Conservation (phyloP, 2,113 vertebrate species). For the Glareola pratincola region DNA sequence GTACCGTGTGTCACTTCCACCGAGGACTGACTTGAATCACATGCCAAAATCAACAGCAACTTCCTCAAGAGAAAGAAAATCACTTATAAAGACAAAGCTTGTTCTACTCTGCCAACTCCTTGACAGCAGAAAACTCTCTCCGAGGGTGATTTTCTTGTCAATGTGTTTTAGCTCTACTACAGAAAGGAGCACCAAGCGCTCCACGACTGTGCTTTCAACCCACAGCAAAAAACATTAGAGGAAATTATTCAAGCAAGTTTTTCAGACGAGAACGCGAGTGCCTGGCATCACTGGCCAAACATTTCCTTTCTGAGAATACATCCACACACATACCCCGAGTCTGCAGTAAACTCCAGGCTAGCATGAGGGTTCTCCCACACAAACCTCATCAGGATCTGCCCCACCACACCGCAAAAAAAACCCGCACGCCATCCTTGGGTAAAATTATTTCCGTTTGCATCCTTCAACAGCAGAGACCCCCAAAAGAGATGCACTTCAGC, state of each 20-base stretch:
- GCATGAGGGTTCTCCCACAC: neutral
- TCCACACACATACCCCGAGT: rapidly evolving
- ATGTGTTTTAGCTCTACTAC: neutral
- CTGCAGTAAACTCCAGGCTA: neutral
- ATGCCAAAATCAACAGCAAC: neutral
- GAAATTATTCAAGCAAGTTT: neutral
- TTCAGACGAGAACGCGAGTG: rapidly evolving
- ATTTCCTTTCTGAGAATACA: neutral
- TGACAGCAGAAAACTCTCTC: neutral
- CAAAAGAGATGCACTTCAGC: neutral
- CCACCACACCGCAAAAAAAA: neutral
- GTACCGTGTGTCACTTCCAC: rapidly evolving
- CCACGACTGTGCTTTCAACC: neutral
- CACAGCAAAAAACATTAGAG: neutral
- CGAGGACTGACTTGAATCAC: rapidly evolving
- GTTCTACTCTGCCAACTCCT: neutral
- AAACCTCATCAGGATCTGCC: neutral
- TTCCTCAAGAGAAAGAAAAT: no score
- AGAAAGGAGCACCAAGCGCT: neutral
- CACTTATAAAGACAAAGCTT: neutral
- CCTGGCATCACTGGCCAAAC: neutral
- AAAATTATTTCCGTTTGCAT: neutral
- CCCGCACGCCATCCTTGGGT: neutral
- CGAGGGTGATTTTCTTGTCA: neutral
- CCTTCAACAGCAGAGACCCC: neutral